Evolutionary conservation across 1,140 invertebrate genomes (phyloP).

Genomic region (Eufriesea mexicana): DNA sequence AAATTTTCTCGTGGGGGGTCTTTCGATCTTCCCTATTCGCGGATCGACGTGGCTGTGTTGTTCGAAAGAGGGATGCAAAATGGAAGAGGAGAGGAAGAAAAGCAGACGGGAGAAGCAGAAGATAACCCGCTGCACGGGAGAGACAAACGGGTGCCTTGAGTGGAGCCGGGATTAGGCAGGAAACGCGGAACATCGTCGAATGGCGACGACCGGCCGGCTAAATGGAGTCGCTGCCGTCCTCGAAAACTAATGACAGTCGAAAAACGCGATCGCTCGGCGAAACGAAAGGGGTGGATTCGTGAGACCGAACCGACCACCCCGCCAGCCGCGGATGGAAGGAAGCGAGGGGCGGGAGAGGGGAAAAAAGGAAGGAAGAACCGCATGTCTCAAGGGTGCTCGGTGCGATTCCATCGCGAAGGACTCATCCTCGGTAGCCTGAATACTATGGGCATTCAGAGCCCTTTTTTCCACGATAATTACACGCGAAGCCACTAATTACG

Average conservation of each 20-base stretch:
- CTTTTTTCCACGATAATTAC: conserved; percentile 72
- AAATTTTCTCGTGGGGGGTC: too few relatives aligned
- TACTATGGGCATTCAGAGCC: conserved; percentile 49
- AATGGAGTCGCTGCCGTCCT: conserved; percentile 1
- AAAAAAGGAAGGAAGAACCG: conserved; percentile 25
- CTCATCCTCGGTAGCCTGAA: conserved; percentile 38
- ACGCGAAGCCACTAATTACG: conserved; percentile 72
- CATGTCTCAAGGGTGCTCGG: conserved; percentile 58
- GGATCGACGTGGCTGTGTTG: neutral
- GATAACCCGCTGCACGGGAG: neutral
- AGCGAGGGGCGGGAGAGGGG: neutral
- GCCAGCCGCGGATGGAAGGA: neutral
- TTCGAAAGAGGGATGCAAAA: neutral
- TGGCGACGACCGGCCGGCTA: conserved; percentile 6
- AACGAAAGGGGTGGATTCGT: conserved; percentile 14
- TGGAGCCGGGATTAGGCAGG: neutral
- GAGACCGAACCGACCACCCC: neutral
- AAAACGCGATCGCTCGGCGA: conserved; percentile 50
- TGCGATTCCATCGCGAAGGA: conserved; percentile 47
- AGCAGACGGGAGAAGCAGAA: too few relatives aligned
- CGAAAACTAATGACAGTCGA: conserved; percentile 34
- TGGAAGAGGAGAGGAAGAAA: neutral
- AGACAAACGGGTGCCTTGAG: neutral
- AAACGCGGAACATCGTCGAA: neutral
- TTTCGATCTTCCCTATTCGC: neutral